These are phyloP conservation scores for Salvator merianae DNA, from an alignment of 2,113 vertebrate genomes.

Conservation along the genomic window DNA sequence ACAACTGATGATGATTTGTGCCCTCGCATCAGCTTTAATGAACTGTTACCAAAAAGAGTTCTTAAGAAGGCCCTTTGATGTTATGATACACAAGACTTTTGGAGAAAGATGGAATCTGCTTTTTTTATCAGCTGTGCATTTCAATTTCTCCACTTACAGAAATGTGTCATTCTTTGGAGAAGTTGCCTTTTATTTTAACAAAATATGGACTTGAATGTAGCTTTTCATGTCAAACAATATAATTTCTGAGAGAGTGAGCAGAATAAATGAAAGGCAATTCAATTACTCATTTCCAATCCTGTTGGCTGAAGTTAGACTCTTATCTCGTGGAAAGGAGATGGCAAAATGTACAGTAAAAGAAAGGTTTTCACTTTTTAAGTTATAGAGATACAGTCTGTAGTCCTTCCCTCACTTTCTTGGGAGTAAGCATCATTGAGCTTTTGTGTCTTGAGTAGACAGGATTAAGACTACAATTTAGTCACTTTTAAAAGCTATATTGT, in stretches of 20 bases:
- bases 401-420: background rate
- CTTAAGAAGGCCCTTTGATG: slow-evolving; percentile 19
- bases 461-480: no score
- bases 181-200: slow-evolving; percentile 46
- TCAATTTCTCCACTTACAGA: background rate
- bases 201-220: slow-evolving; percentile 16
- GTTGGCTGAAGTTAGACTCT: slow-evolving; percentile 18
- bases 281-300: slow-evolving; percentile 40
- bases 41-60: background rate
- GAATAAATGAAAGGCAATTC: slow-evolving; percentile 51
- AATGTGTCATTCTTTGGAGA: slow-evolving; percentile 10
- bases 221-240: slow-evolving; percentile 42
- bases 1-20: background rate
- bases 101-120: background rate
- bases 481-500: background rate
- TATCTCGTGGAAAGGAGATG: slow-evolving; percentile 29
- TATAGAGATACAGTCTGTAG: background rate
- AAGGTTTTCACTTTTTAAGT: slow-evolving; percentile 30
- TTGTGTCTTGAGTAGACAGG: no score
- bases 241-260: slow-evolving; percentile 40
- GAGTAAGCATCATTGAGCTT: no score
- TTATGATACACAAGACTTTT: slow-evolving; percentile 5
- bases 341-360: slow-evolving; percentile 49
- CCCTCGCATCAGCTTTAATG: background rate
- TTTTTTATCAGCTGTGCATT: slow-evolving; percentile 28